A percentile compares a stretch with the other conserved stretches of the same genome.
These are phyloP conservation scores for Dendrolimus kikuchii DNA, from an alignment of 1,140 invertebrate genomes.

Conservation along the genomic window DNA sequence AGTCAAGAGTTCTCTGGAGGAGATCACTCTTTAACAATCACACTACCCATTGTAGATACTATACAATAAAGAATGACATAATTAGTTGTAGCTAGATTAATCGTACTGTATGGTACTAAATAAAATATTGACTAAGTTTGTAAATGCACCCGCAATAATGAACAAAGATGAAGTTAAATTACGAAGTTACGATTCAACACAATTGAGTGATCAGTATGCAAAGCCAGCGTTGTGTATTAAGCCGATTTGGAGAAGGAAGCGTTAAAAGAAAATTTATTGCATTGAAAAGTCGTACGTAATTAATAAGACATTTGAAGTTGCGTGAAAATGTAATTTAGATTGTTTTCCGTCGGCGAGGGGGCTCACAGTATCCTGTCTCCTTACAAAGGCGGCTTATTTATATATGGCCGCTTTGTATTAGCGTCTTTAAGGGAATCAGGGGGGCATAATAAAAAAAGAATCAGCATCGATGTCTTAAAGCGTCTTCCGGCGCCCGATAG, in stretches of 20 bases:
- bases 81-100: too few species aligned
- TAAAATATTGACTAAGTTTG: neutral
- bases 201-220: slow-evolving; percentile 49
- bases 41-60: neutral
- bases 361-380: slow-evolving; percentile 49
- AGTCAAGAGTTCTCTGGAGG: too few species aligned
- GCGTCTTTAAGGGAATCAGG: slow-evolving; percentile 65
- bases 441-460: slow-evolving; percentile 69
- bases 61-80: neutral
- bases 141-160: neutral
- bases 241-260: slow-evolving; percentile 52
- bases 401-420: slow-evolving; percentile 69
- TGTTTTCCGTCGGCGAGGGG: slow-evolving; percentile 60
- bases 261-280: slow-evolving; percentile 71
- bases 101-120: too few species aligned
- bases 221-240: slow-evolving; percentile 51
- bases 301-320: slow-evolving; percentile 73
- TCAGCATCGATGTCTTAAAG: slow-evolving; percentile 70
- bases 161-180: slow-evolving; percentile 7
- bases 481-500: slow-evolving; percentile 57
- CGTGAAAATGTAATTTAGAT: slow-evolving; percentile 73
- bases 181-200: slow-evolving; percentile 20
- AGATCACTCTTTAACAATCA: neutral
- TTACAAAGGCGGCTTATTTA: slow-evolving; percentile 67
- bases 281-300: slow-evolving; percentile 68